These are phyloP conservation scores for Lepidochitona cinerea DNA, from an alignment of 2,888 invertebrate genomes.

Conservation along the genomic window DNA sequence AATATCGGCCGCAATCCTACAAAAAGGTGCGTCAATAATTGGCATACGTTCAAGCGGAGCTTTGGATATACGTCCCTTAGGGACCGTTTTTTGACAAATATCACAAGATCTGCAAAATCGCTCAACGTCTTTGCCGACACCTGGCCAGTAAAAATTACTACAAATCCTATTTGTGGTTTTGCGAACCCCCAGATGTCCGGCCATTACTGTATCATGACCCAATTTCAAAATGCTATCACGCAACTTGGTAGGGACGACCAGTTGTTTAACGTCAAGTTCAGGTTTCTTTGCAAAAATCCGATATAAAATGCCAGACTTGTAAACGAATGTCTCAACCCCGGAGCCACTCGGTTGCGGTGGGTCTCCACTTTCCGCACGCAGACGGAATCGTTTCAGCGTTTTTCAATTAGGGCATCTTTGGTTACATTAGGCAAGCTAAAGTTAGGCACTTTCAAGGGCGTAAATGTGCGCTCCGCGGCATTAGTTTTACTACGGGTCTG, in stretches of 20 bases:
- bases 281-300: no score
- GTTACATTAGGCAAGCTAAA: neutral
- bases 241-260: slow-evolving; percentile 21
- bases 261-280: slow-evolving; percentile 12
- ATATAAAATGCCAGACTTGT: no score
- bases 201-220: slow-evolving; percentile 25
- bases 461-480: neutral
- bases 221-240: slow-evolving; percentile 16
- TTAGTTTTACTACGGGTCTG: neutral
- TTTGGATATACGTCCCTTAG: slow-evolving; percentile 25
- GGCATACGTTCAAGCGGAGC: slow-evolving; percentile 28
- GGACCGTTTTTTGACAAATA: slow-evolving; percentile 28
- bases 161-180: neutral
- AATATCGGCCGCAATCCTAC: slow-evolving; percentile 36
- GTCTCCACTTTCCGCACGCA: no score
- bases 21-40: slow-evolving; percentile 32
- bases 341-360: neutral
- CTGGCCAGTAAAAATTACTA: slow-evolving; percentile 37
- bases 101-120: slow-evolving; percentile 36
- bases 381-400: neutral
- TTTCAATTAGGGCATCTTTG: neutral
- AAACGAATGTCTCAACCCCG: no score
- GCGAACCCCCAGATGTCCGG: neutral
- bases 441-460: neutral
- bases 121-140: slow-evolving; percentile 20